phyloP scores from a whole-genome alignment of 2,797 vertebrate genomes.

The Danio kyathit region DNA sequence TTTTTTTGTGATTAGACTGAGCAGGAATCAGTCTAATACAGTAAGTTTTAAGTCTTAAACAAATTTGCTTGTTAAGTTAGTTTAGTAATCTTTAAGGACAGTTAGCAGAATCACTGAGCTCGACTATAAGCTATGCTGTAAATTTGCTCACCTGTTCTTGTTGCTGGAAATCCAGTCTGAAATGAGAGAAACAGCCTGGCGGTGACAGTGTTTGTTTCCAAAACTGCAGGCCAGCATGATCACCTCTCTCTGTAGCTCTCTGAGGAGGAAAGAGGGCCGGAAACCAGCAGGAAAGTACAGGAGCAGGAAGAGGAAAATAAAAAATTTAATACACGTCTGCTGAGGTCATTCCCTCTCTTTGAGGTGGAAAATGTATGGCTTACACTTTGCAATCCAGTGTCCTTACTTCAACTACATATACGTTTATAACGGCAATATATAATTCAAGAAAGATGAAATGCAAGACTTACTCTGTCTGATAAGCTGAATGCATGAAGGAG shows the following conservation, averaged over 20 bases:
- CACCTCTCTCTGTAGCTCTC: slow-evolving; percentile 93
- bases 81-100: too few species aligned
- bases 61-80: too few species aligned
- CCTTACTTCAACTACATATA: background rate
- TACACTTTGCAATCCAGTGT: background rate
- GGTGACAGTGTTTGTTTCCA: slow-evolving; percentile 96
- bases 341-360: background rate
- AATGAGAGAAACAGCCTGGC: slow-evolving; percentile 92
- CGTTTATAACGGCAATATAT: background rate
- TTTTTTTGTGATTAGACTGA: background rate
- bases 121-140: background rate
- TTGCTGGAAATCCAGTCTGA: slow-evolving; percentile 99
- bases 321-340: background rate
- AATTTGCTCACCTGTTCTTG: slow-evolving; percentile 87
- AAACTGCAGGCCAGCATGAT: slow-evolving; percentile 98
- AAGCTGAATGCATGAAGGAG: slow-evolving; percentile 87
- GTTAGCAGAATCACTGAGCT: too few species aligned
- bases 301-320: slow-evolving; percentile 3
- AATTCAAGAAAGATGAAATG: slow-evolving; percentile 3
- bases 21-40: too few species aligned
- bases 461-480: slow-evolving; percentile 90
- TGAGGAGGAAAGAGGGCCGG: slow-evolving; percentile 65
- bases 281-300: background rate
- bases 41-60: too few species aligned
- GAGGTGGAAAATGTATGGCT: background rate